Conservation (phyloP, 1,140 invertebrate genomes). For the Meloidogyne chitwoodi region DNA sequence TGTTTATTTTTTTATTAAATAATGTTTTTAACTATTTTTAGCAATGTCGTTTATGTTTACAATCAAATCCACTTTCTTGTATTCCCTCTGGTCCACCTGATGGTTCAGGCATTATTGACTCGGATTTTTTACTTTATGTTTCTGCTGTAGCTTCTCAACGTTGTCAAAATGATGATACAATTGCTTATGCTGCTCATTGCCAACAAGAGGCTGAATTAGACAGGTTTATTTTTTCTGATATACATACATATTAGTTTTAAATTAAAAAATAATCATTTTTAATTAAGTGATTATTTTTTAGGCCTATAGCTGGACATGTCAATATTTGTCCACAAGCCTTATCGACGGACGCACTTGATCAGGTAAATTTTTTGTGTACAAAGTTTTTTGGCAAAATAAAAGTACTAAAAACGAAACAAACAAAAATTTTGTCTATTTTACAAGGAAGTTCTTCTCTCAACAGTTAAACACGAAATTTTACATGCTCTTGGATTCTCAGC, state of each 20-base stretch:
- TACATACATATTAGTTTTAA: too few species aligned
- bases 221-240: constrained; percentile 22
- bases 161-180: constrained; percentile 81
- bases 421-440: too few species aligned
- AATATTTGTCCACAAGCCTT: constrained; percentile 94
- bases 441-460: constrained; percentile 79
- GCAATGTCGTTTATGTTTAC: constrained; percentile 39
- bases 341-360: constrained; percentile 82
- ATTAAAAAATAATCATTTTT: too few species aligned
- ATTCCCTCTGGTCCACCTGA: constrained; percentile 38
- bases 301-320: constrained; percentile 94
- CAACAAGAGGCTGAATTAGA: constrained; percentile 79
- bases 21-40: constrained; percentile 15
- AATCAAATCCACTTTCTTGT: constrained; percentile 39
- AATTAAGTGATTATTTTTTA: constrained; percentile 64
- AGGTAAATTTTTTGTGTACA: too few species aligned
- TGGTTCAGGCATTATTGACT: constrained; percentile 20
- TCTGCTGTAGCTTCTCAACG: constrained; percentile 85
- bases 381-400: too few species aligned
- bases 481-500: constrained; percentile 75
- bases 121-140: constrained; percentile 85
- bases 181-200: constrained; percentile 95
- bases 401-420: too few species aligned
- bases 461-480: constrained; percentile 96
- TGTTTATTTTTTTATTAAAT: constrained; percentile 19